Evolutionary conservation across 2,797 vertebrate genomes (phyloP).

Genomic region (Leptoclinus maculatus): DNA sequence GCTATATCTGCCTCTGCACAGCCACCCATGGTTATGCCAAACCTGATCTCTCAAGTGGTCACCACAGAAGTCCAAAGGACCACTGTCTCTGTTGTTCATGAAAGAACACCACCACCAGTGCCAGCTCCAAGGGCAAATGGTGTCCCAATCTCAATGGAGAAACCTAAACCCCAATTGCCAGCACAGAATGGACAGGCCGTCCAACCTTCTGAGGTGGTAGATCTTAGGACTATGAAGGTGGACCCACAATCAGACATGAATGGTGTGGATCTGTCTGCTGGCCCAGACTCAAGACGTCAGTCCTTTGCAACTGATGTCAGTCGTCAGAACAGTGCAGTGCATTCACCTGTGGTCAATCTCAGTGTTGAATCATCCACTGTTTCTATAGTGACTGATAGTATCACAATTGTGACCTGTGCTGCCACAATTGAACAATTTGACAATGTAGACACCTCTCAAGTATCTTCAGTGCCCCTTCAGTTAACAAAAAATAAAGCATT

Average conservation of each 20-base stretch:
- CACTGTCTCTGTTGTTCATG: slow-evolving; percentile 87
- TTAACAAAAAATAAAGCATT: slow-evolving; percentile 91
- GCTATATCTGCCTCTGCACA: slow-evolving; percentile 84
- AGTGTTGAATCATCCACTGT: slow-evolving; percentile 88
- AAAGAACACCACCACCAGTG: slow-evolving; percentile 78
- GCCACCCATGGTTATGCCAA: slow-evolving; percentile 80
- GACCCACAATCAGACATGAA: slow-evolving; percentile 85
- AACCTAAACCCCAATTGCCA: slow-evolving; percentile 77
- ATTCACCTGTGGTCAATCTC: slow-evolving; percentile 94
- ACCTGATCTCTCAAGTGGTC: slow-evolving; percentile 86
- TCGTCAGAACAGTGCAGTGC: slow-evolving; percentile 91
- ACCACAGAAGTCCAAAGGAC: slow-evolving; percentile 88
- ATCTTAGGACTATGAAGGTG: slow-evolving; percentile 92
- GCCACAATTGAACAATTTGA: slow-evolving; percentile 83
- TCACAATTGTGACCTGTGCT: slow-evolving; percentile 89
- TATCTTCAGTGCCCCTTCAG: slow-evolving; percentile 88
- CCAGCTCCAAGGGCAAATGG: slow-evolving; percentile 82
- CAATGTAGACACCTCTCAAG: slow-evolving; percentile 79
- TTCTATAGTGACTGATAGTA: slow-evolving; percentile 86
- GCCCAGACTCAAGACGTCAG: slow-evolving; percentile 85
- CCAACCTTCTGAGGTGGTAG: slow-evolving; percentile 91
- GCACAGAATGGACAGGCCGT: slow-evolving; percentile 86
- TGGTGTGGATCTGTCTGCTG: slow-evolving; percentile 91
- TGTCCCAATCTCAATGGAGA: slow-evolving; percentile 81
- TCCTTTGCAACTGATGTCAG: slow-evolving; percentile 78